Base-by-base conservation (phyloP, 2,113 vertebrate species). In the Ceyx margarethae region DNA sequence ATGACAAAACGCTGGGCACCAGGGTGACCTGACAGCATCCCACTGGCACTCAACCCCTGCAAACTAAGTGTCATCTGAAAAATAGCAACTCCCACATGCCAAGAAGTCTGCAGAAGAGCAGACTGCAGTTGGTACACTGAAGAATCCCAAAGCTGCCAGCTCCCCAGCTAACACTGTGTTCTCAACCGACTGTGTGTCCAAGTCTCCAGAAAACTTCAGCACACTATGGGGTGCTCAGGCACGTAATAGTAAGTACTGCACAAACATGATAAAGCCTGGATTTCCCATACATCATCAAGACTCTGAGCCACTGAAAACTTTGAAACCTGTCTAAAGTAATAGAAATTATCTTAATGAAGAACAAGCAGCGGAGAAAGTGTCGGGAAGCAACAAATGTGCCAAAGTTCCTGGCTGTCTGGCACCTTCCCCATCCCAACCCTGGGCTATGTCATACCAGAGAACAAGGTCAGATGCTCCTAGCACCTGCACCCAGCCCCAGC, bases 51-150 rank as follows among this genome's bases (percentile, higher is more conserved):
- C 11, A 25, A 17, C 16, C 73, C 48, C 85, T 65, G 42, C 23
- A 86, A 64, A 82, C 25, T 25, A 20, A 33, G 10, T 15, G 21
- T 31, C n/a, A 62, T 4, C 69, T 71, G 8, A 33, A 83, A 76
- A 84, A 57, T 17, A 35, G 9, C 57, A 62, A 23, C 37, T 22
- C 29, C 15, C 9, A 26, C 1, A 1, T 18, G 37, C 57, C 35
- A n/a, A 46, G 31, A 22, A 46, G 60, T 9, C 29, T 57, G 13
- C 15, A 2, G 7, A 62, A 56, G 13, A 69, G 29, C 19, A 37
- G 3, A 1, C 12, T 45, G 37, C 15, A 7, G 31, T n/a, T 54
- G 3, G 4, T 4, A 10, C 9, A 16, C 19, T 2, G 0, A 8
- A 25, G 31, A 45, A 51, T 19, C 25, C 16, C 20, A 33, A 21